Conservation (phyloP, 2,113 vertebrate species). For the Setophaga coronata region DNA sequence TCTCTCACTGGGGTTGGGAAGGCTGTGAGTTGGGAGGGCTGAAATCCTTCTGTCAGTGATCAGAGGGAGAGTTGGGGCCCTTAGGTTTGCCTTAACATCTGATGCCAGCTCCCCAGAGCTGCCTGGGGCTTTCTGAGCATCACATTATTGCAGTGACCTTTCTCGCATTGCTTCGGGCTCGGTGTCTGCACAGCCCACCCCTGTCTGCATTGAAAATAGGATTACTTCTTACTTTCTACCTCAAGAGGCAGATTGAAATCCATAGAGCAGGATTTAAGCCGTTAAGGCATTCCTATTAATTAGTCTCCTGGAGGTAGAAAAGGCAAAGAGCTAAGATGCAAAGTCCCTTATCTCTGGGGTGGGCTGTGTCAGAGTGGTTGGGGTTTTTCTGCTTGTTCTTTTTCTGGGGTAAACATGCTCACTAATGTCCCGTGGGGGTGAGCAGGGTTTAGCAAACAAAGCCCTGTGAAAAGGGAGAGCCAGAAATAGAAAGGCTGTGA, state of each 20-base stretch:
- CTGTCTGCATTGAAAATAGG: background rate
- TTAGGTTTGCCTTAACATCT: background rate
- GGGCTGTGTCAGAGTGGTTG: background rate
- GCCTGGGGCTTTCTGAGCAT: background rate
- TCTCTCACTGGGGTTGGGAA: background rate
- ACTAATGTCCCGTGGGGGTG: background rate
- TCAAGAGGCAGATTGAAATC: background rate
- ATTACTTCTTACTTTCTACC: background rate
- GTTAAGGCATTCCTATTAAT: background rate
- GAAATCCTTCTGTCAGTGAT: background rate
- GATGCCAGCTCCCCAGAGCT: background rate
- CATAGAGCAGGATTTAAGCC: background rate
- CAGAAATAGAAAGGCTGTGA: constrained; percentile 50
- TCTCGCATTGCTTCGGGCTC: background rate
- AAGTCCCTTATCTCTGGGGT: background rate
- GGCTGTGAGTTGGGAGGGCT: background rate
- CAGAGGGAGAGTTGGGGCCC: background rate
- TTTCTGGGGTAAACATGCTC: background rate
- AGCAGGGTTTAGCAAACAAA: constrained; percentile 19
- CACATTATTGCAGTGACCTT: background rate
- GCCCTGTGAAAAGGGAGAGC: constrained; percentile 42
- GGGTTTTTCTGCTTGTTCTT: background rate
- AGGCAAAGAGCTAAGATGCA: background rate
- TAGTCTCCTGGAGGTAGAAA: background rate
- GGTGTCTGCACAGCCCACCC: background rate